Evolutionary conservation across 2,113 vertebrate genomes (phyloP), one percentile per base, ranked within the genome.

Genomic region (Gopherus evgoodei): DNA sequence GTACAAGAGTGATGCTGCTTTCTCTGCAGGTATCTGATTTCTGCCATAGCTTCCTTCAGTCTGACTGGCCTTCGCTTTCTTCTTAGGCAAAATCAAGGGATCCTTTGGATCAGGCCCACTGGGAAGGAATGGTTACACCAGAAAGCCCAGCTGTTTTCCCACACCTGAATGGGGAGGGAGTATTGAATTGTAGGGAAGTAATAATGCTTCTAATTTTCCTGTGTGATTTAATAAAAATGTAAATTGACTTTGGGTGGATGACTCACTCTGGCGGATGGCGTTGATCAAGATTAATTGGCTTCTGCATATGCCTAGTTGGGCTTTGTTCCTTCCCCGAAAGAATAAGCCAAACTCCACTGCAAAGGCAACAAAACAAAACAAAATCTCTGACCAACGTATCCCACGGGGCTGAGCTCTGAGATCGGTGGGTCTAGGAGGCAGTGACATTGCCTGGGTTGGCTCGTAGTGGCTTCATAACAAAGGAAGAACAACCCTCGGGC

Each of bases 141-240:
- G 95, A 93, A 93, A 10, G 80, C 94, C 0, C 8, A 90, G 92
- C 54, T 97, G 93, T 96, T 96, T 97, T 95, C 96, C 97, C 95
- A 91, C 96, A 89, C 3, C 5, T 11, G 72, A 69, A 4, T 4
- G 21, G 53, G 44, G 2, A 9, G 69, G 82, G 88, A 93, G 14
- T 88, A 90, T 94, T 96, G 96, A 83, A 90, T 91, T 1, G 1
- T 59, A 93, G 96, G 84, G 95, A 97, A 97, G 96, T 90, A 93
- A 94, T 94, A 84, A 95, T 1, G 81, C 96, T 95, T 94, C 97
- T 98, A 75, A 97, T 98, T 98, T 98, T 97, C 98, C 96, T 47
- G 81, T 86, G 96, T 97, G 95, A 98, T 98, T 98, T 97, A 98
- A 98, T 98, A 97, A 98, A 98, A 97, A 98, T 98, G 98, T 95